Evolutionary conservation across 92 coral and sea anemone genomes (phyloP).

Genomic region (Epizoanthus rinbou): DNA sequence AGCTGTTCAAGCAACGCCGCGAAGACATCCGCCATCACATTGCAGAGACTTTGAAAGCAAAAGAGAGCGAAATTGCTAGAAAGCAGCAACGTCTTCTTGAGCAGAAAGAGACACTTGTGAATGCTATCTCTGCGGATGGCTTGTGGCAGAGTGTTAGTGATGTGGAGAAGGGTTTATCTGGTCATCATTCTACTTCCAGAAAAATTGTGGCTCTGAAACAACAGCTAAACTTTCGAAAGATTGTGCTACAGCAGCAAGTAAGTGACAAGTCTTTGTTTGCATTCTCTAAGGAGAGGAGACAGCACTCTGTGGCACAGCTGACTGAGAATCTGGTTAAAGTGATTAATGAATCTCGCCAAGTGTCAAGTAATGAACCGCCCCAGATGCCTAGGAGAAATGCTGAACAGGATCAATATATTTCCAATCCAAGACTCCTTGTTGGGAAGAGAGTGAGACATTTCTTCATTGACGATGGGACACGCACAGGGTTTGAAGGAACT

Average conservation of each 20-base stretch:
- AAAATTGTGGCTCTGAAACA: conserved; percentile 42
- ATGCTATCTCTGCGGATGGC: conserved; percentile 43
- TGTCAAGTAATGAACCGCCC: conserved; percentile 10
- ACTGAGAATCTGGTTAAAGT: conserved; percentile 28
- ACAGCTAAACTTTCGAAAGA: conserved; percentile 42
- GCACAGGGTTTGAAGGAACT: conserved; percentile 26
- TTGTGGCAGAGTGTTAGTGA: conserved; percentile 40
- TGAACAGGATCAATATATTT: conserved; percentile 40
- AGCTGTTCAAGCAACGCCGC: conserved; percentile 23
- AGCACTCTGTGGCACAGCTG: conserved; percentile 38
- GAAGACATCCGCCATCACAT: conserved; percentile 32
- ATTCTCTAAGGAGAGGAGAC: conserved; percentile 32
- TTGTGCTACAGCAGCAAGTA: conserved; percentile 34
- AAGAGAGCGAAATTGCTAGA: conserved; percentile 25
- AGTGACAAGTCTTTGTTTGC: not conserved
- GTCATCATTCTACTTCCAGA: conserved; percentile 32
- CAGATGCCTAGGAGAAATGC: not conserved
- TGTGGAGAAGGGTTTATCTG: conserved; percentile 30
- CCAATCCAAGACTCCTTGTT: conserved; percentile 43
- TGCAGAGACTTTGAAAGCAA: conserved; percentile 30
- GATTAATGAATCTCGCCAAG: conserved; percentile 30
- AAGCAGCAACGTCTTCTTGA: conserved; percentile 8
- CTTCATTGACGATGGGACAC: conserved; percentile 45
- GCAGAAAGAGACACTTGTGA: conserved; percentile 42
- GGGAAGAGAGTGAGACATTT: conserved; percentile 46